Conservation (phyloP, 2,888 invertebrate genomes). For the Zaprionus obscuricornis region DNA sequence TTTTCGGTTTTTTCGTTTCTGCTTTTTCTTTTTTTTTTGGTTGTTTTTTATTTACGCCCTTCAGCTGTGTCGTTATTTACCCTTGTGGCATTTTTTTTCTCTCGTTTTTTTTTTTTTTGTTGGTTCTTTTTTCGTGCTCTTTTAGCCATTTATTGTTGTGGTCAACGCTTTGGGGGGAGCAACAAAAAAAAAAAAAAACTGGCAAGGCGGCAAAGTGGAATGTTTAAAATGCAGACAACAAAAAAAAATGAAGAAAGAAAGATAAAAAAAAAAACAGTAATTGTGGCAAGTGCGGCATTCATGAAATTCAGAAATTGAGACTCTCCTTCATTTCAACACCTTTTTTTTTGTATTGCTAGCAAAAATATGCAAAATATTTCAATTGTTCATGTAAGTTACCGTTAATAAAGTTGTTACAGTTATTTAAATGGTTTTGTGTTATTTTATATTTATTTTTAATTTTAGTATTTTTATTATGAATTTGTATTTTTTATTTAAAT, state of each 20-base stretch:
- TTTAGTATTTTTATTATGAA: too few species aligned
- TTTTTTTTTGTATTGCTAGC: neutral
- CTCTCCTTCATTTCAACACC: too few species aligned
- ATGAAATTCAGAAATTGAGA: neutral
- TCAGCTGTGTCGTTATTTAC: slow-evolving; percentile 58
- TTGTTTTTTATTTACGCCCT: slow-evolving; percentile 42
- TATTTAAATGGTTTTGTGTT: too few species aligned
- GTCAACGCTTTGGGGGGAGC: slow-evolving; percentile 17
- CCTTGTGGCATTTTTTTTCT: slow-evolving; percentile 48
- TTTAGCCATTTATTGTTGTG: slow-evolving; percentile 23
- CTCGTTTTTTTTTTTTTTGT: slow-evolving; percentile 36
- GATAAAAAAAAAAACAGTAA: too few species aligned
- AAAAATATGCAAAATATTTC: neutral
- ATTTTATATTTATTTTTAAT: too few species aligned
- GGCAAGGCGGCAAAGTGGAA: slow-evolving; percentile 35
- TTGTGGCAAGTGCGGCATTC: slow-evolving; percentile 2
- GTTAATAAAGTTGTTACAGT: too few species aligned
- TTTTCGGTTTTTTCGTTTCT: slow-evolving; percentile 20
- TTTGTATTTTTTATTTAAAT: too few species aligned
- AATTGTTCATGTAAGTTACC: slow-evolving; percentile 4
- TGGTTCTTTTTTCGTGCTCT: slow-evolving; percentile 20
- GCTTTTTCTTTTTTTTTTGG: neutral
- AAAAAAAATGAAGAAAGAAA: slow-evolving; percentile 8
- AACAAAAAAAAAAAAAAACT: too few species aligned
- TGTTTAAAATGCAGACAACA: slow-evolving; percentile 15